phyloP scores from a whole-genome alignment of 1,140 invertebrate genomes.

The Orius insidiosus region DNA sequence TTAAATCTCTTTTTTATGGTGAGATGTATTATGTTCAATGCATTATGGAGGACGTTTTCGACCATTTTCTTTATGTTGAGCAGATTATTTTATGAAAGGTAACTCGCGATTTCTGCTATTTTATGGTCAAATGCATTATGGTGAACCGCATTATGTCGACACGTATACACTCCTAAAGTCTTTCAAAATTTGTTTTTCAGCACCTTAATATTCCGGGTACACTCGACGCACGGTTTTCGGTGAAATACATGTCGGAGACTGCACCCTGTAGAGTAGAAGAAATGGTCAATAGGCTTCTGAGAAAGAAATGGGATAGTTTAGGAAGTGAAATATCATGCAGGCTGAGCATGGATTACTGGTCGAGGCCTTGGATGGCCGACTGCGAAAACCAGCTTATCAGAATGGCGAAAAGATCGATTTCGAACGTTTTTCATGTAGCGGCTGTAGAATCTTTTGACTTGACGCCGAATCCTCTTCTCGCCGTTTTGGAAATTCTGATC shows the following conservation, averaged over 20 bases:
- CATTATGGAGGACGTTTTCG: too few species aligned
- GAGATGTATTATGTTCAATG: too few species aligned
- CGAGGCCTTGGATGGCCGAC: constrained; percentile 1
- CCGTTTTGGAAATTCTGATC: constrained; percentile 6
- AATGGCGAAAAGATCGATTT: not conserved
- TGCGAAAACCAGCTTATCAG: constrained; percentile 3
- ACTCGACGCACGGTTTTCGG: not conserved
- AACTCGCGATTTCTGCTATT: too few species aligned
- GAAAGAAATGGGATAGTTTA: constrained; percentile 4
- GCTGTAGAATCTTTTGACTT: constrained; percentile 2
- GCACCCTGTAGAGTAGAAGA: constrained; percentile 4
- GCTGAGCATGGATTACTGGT: constrained; percentile 9
- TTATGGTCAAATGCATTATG: too few species aligned
- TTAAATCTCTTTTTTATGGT: too few species aligned
- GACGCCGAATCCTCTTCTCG: constrained; percentile 4
- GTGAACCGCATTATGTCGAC: too few species aligned
- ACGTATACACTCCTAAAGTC: too few species aligned
- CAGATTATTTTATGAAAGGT: too few species aligned
- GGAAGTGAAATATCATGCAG: constrained; percentile 1
- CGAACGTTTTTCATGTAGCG: not conserved
- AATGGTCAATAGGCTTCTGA: constrained; percentile 4
- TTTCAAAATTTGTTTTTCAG: constrained; percentile 1
- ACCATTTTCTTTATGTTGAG: too few species aligned
- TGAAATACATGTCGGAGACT: constrained; percentile 7
- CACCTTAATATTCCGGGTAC: constrained; percentile 1